Evolutionary conservation across 2,888 invertebrate genomes (phyloP), one percentile per base, ranked within the genome.

Genomic region (Apotomis betuletana): DNA sequence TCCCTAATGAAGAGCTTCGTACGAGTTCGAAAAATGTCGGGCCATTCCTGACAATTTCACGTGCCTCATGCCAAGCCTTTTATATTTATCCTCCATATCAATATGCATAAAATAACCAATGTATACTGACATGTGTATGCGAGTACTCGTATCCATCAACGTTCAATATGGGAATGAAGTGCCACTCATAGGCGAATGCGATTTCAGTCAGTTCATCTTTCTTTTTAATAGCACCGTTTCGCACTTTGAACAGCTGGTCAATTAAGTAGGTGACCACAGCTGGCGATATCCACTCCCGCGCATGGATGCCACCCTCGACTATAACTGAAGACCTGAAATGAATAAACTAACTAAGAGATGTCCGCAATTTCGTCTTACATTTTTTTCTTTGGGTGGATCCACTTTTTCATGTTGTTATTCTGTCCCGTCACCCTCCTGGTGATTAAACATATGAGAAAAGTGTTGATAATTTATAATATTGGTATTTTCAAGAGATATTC

Each of bases 221-320:
- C 41, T 15, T 82, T 0, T 84, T 77, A 27, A 27, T 27, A 27
- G 27, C 27, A 27, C 93, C 94, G 15, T 89, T 88, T 0, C 73
- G 65, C 1, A 86, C 79, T 0, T 77, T 74, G 10, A 95, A 75
- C 3, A 96, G 83, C 77, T 95, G 89, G 67, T 94, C 89, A 38
- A 95, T 77, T 38, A 96, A 86, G 76, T 94, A 96, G 0, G 95
- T 94, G 0, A 94, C 94, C 1, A 95, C 94, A 0, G 96, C 95
- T 0, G 95, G 92, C 0, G 94, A 86, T 64, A 96, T 95, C 96
- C 96, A 97, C 87, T 97, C 97, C 52, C 97, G 93, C 0, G 96
- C 96, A 80, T 96, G 96, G 74, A 96, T 96, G 5, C 94, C 94
- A 15, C 91, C 94, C 84, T 95, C 95, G 9, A 95, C 77, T 27